Conservation (phyloP, 2,888 invertebrate genomes). For the Mactromeris polynyma region DNA sequence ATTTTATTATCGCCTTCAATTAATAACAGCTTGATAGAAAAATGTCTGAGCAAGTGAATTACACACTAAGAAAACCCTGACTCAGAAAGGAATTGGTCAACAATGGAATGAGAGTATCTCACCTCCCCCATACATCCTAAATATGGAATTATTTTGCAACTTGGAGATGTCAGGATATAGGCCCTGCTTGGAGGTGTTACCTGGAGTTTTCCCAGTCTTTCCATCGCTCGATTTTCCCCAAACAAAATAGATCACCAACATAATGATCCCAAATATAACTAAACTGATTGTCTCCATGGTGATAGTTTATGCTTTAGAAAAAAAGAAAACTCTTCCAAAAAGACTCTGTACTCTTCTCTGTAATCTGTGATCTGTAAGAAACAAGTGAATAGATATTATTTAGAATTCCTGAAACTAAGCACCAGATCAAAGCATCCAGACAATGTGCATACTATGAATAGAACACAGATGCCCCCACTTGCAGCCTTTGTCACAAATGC, state of each 20-base stretch:
- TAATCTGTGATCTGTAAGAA: background rate
- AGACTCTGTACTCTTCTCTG: background rate
- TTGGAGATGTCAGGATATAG: slow-evolving; percentile 63
- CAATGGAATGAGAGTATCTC: background rate
- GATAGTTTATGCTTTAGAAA: background rate
- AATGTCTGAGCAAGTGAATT: too few relatives aligned
- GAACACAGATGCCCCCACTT: too few relatives aligned
- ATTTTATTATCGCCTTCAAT: too few relatives aligned
- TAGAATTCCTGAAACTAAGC: too few relatives aligned
- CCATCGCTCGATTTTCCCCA: slow-evolving; percentile 58
- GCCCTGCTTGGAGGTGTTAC: slow-evolving; percentile 19
- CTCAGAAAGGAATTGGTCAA: too few relatives aligned
- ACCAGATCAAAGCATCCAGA: too few relatives aligned
- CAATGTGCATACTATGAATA: too few relatives aligned
- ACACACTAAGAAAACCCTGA: too few relatives aligned
- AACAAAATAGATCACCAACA: slow-evolving; percentile 65
- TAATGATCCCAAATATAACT: slow-evolving; percentile 70
- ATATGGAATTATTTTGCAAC: slow-evolving; percentile 66
- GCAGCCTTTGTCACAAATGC: too few relatives aligned
- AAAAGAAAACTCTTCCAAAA: background rate
- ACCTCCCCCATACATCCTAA: slow-evolving; percentile 45
- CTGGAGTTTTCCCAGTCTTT: slow-evolving; percentile 43
- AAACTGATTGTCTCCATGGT: slow-evolving; percentile 72
- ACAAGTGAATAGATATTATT: background rate
- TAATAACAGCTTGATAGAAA: too few relatives aligned